Evolutionary conservation across 2,888 invertebrate genomes (phyloP).

Genomic region (Synergus gifuensis): DNA sequence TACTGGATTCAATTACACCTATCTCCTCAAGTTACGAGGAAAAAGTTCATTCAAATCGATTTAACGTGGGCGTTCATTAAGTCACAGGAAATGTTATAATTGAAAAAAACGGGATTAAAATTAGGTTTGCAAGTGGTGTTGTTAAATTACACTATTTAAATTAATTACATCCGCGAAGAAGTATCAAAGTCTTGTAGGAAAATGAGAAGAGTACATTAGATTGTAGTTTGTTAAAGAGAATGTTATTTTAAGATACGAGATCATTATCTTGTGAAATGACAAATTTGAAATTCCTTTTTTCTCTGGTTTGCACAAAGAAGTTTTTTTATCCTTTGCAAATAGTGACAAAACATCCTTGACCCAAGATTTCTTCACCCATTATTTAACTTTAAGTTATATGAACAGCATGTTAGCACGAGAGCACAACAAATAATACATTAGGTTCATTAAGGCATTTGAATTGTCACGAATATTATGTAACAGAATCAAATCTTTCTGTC

Average conservation of each 20-base stretch:
- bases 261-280: too few species aligned
- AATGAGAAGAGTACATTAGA: too few species aligned
- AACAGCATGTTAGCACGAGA: background rate
- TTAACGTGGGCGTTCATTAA: slow-evolving; percentile 1
- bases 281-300: too few species aligned
- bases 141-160: background rate
- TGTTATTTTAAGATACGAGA: too few species aligned
- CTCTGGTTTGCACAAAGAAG: background rate
- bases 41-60: slow-evolving; percentile 13
- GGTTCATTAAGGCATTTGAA: background rate
- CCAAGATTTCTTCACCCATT: background rate
- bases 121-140: background rate
- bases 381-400: background rate
- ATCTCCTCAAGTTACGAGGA: slow-evolving; percentile 14
- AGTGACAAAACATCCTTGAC: background rate
- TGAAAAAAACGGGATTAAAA: background rate
- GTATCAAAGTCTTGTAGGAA: too few species aligned
- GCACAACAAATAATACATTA: background rate
- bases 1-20: slow-evolving; percentile 14
- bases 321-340: background rate
- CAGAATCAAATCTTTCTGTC: too few species aligned
- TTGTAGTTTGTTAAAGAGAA: too few species aligned
- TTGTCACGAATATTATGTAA: too few species aligned
- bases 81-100: slow-evolving; percentile 9
- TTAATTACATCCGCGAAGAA: background rate